phyloP scores from a whole-genome alignment of 2,888 invertebrate species.

The Pomacea canaliculata region DNA sequence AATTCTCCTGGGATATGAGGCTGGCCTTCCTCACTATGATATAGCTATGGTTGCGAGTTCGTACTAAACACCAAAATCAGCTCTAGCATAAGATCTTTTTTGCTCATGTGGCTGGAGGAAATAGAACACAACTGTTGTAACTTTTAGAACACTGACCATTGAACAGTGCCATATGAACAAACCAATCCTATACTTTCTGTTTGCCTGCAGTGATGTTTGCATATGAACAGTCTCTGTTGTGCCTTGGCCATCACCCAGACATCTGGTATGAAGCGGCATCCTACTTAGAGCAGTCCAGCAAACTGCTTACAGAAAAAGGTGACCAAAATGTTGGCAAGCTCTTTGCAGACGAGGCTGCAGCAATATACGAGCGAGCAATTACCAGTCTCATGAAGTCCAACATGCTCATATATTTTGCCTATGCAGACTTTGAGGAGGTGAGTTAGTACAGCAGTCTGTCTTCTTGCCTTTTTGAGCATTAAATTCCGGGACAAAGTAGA shows the following conservation, averaged over 20 bases:
- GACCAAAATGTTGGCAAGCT: slow-evolving; percentile 92
- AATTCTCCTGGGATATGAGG: no score
- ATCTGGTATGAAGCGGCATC: slow-evolving; percentile 97
- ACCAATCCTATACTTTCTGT: not conserved
- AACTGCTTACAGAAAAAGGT: slow-evolving; percentile 93
- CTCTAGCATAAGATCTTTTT: no score
- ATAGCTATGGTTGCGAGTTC: no score
- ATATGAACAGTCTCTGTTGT: slow-evolving; percentile 95
- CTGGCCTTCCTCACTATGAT: no score
- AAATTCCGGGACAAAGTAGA: not conserved
- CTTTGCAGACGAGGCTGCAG: slow-evolving; percentile 93
- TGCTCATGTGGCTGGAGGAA: no score
- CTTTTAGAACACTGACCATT: no score
- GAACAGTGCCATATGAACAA: no score
- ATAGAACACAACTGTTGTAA: no score
- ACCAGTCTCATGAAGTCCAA: slow-evolving; percentile 89
- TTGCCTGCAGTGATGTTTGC: slow-evolving; percentile 89
- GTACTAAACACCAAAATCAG: no score
- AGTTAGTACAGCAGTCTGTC: not conserved
- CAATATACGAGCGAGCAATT: slow-evolving; percentile 94
- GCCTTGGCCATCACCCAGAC: slow-evolving; percentile 96
- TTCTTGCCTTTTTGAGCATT: not conserved
- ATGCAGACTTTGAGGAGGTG: slow-evolving; percentile 96
- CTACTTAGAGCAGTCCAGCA: slow-evolving; percentile 94
- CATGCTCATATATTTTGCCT: slow-evolving; percentile 95